A percentile compares a stretch with the other conserved stretches of the same genome.
phyloP scores from a whole-genome alignment of 1,140 invertebrate genomes.

The Caerostris extrusa region DNA sequence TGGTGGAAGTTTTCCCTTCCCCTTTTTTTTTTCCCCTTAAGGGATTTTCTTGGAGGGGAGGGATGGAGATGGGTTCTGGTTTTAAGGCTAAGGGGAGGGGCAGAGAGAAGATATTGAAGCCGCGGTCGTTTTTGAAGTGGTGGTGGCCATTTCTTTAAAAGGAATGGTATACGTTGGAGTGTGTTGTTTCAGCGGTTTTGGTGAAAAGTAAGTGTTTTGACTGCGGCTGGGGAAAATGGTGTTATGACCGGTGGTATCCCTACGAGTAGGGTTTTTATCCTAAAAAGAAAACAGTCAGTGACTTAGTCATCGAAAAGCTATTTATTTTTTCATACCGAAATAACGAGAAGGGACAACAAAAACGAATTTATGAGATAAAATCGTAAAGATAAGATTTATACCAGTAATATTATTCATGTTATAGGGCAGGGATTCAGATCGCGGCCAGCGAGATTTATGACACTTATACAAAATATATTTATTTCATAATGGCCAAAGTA shows the following conservation, averaged over 20 bases:
- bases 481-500: no score
- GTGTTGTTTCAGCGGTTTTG: constrained; percentile 58
- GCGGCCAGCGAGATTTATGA: no score
- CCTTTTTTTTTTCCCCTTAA: neutral
- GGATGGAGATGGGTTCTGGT: neutral
- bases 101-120: neutral
- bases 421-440: constrained; percentile 35
- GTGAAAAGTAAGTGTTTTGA: constrained; percentile 59
- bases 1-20: constrained; percentile 26
- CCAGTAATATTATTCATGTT: neutral
- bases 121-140: constrained; percentile 27
- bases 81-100: constrained; percentile 3
- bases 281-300: neutral
- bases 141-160: constrained; percentile 40
- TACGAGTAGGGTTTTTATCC: neutral
- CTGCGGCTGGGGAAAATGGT: constrained; percentile 16
- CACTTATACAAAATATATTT: no score
- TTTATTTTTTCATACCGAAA: neutral
- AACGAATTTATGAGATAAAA: no score
- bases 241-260: constrained; percentile 20
- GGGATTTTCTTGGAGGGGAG: neutral
- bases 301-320: neutral
- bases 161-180: neutral
- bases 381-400: no score
- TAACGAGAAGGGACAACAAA: neutral